Conservation (phyloP, 2,797 vertebrate genomes). For the Parauchenoglanis ngamensis region DNA sequence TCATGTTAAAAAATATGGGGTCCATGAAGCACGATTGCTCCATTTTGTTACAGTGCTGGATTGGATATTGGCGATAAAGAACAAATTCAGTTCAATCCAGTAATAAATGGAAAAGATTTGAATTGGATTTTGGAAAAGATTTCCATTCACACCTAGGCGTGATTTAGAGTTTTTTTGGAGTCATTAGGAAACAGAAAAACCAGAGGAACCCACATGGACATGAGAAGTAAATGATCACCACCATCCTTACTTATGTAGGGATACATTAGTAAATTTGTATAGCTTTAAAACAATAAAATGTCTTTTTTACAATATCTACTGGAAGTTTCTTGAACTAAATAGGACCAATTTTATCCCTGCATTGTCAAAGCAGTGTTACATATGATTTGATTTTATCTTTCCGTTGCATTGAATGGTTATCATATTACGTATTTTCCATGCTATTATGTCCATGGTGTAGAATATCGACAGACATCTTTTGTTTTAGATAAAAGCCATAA, state of each 20-base stretch:
- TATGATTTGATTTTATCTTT: not conserved
- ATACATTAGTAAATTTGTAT: not conserved
- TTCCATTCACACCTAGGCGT: not conserved
- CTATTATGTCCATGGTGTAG: not conserved
- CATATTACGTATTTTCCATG: not conserved
- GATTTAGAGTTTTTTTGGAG: not conserved
- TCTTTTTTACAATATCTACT: too few relatives aligned
- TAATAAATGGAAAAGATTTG: not conserved
- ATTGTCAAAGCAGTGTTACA: not conserved
- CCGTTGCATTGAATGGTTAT: not conserved
- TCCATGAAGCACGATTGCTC: not conserved
- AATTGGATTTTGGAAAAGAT: not conserved
- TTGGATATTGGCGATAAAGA: not conserved
- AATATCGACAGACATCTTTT: not conserved
- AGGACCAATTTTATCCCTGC: too few relatives aligned
- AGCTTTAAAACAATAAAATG: not conserved
- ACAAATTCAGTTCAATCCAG: not conserved
- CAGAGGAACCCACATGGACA: too few relatives aligned
- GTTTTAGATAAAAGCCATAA: conserved; percentile 20
- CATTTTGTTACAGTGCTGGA: not conserved
- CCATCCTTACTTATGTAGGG: not conserved
- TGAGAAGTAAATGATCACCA: not conserved
- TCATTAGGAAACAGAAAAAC: not conserved
- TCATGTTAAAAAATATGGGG: not conserved
- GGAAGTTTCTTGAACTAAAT: not conserved